phyloP scores from a whole-genome alignment of 1,140 invertebrate genomes.

The Maniola jurtina region DNA sequence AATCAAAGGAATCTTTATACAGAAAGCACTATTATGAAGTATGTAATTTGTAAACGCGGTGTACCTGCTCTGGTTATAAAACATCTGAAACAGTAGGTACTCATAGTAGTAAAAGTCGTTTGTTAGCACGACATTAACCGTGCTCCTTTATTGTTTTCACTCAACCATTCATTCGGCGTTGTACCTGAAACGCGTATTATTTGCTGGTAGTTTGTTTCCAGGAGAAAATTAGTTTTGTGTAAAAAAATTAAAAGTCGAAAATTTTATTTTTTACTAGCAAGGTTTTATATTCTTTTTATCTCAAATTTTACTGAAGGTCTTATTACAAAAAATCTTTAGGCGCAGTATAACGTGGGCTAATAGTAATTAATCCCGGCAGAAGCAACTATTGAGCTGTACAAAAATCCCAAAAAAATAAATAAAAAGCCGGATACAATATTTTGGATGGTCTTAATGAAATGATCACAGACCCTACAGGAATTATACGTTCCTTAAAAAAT shows the following conservation, averaged over 20 bases:
- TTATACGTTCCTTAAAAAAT: no score
- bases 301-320: no score
- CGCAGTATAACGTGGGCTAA: no score
- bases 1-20: background rate
- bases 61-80: background rate
- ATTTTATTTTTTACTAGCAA: background rate
- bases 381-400: no score
- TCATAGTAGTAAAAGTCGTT: background rate
- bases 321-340: no score
- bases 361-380: no score
- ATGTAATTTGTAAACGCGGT: background rate
- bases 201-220: slow-evolving; percentile 3
- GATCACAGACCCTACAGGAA: no score
- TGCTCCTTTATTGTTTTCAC: slow-evolving; percentile 9
- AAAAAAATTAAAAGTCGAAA: background rate
- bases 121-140: background rate
- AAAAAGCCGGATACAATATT: no score
- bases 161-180: background rate
- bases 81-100: background rate
- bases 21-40: background rate
- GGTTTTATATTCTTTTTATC: background rate
- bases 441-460: no score
- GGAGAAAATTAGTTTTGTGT: background rate
- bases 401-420: no score
- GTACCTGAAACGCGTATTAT: background rate